A percentile compares a stretch with the other conserved stretches of the same genome.
Evolutionary conservation across 2,888 invertebrate species (phyloP).

Genomic region (Aproaerema taeniolella): DNA sequence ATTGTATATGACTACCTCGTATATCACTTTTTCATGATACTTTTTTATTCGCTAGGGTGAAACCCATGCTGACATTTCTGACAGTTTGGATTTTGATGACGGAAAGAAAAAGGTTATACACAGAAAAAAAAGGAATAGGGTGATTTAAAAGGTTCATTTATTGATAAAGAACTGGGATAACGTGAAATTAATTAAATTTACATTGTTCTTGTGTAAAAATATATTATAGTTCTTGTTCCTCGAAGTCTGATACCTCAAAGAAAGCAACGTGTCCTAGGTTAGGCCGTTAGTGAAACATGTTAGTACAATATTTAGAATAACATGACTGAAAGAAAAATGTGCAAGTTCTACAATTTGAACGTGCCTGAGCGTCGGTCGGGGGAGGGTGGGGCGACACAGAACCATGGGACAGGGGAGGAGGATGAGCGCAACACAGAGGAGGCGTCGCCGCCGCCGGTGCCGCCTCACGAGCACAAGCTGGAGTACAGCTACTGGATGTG

Average conservation of each 20-base stretch:
- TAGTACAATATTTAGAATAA: constrained; percentile 64
- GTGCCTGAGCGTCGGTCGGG: constrained; percentile 71
- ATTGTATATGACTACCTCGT: no score
- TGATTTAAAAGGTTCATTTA: constrained; percentile 46
- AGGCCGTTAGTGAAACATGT: constrained; percentile 74
- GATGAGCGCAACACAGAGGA: constrained; percentile 58
- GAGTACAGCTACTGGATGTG: constrained; percentile 97
- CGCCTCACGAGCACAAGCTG: constrained; percentile 91
- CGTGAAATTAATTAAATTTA: constrained; percentile 34
- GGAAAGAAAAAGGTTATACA: constrained; percentile 75
- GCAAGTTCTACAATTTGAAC: constrained; percentile 76
- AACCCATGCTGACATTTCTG: constrained; percentile 61
- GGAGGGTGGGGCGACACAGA: constrained; percentile 46
- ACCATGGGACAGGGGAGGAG: constrained; percentile 52
- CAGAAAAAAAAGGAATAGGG: constrained; percentile 70
- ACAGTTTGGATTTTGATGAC: constrained; percentile 75
- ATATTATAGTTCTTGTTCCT: constrained; percentile 37
- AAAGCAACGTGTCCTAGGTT: constrained; percentile 74
- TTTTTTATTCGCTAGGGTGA: no score
- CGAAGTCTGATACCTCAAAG: constrained; percentile 44
- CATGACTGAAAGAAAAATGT: constrained; percentile 77
- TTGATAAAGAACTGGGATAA: constrained; percentile 38
- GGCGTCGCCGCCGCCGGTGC: constrained; percentile 73
- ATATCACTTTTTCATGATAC: no score
- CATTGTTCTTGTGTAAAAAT: constrained; percentile 37